phyloP scores from a whole-genome alignment of 2,113 vertebrate species.

The Dasyornis broadbenti region DNA sequence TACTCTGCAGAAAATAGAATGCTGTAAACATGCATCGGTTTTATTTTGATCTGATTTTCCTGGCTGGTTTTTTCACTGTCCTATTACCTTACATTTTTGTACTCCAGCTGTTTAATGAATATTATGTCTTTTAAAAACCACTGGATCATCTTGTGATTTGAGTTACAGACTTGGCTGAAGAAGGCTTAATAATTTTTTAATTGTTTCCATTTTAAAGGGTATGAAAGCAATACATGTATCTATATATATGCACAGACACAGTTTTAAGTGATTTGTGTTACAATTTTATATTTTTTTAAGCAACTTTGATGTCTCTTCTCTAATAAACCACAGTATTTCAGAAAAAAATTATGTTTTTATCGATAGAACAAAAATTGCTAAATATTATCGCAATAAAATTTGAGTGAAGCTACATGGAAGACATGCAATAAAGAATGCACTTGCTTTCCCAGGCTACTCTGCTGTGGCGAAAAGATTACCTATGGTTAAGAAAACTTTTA shows the following conservation, averaged over 20 bases:
- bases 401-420: not conserved
- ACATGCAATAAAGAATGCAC: not conserved
- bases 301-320: not conserved
- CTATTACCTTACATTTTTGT: not conserved
- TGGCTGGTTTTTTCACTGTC: not conserved
- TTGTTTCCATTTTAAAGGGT: not conserved
- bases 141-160: not conserved
- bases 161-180: not conserved
- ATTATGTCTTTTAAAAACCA: not conserved
- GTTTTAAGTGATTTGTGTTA: not conserved
- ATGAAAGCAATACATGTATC: not conserved
- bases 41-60: not conserved
- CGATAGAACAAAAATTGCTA: not conserved
- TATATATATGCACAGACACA: not conserved
- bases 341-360: not conserved
- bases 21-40: not conserved
- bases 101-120: not conserved
- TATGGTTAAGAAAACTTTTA: constrained; percentile 27
- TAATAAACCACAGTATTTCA: not conserved
- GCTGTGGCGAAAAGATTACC: not conserved
- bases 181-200: not conserved
- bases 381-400: not conserved
- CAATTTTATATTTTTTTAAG: not conserved
- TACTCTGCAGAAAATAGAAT: not conserved
- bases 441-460: not conserved